phyloP scores from a whole-genome alignment of 1,140 invertebrate species.

The Conus ventricosus region DNA sequence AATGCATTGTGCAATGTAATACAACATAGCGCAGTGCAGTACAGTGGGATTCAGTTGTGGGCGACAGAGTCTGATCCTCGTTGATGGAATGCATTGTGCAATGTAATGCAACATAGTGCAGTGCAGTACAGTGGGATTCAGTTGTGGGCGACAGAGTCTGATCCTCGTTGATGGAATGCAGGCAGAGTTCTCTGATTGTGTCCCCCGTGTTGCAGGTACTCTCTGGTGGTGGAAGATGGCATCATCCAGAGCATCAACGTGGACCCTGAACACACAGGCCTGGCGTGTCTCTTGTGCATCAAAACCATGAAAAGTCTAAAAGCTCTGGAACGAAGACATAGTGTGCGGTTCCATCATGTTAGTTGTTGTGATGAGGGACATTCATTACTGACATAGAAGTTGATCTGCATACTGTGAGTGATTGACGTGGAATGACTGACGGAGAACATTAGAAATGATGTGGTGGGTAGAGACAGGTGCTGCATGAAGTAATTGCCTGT shows the following conservation, averaged over 20 bases:
- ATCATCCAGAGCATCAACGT: constrained; percentile 89
- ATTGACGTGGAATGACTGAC: not conserved
- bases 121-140: no score
- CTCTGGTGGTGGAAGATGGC: constrained; percentile 91
- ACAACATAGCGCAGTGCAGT: no score
- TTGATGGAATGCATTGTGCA: no score
- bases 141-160: no score
- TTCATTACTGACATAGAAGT: not conserved
- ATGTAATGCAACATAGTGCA: no score
- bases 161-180: no score
- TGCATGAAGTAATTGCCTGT: no score
- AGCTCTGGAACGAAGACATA: not conserved
- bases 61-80: no score
- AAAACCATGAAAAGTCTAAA: constrained; percentile 51
- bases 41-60: no score
- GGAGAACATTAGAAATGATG: not conserved
- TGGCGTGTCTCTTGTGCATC: constrained; percentile 75
- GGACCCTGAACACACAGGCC: constrained; percentile 93
- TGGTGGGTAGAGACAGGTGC: not conserved
- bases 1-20: no score
- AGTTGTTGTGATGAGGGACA: not conserved
- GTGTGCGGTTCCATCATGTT: not conserved
- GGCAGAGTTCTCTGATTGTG: no score
- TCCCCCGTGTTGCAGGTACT: constrained; percentile 78
- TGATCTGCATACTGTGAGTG: not conserved